phyloP scores from a whole-genome alignment of 2,113 vertebrate genomes.

The Planiliza haematocheilus region DNA sequence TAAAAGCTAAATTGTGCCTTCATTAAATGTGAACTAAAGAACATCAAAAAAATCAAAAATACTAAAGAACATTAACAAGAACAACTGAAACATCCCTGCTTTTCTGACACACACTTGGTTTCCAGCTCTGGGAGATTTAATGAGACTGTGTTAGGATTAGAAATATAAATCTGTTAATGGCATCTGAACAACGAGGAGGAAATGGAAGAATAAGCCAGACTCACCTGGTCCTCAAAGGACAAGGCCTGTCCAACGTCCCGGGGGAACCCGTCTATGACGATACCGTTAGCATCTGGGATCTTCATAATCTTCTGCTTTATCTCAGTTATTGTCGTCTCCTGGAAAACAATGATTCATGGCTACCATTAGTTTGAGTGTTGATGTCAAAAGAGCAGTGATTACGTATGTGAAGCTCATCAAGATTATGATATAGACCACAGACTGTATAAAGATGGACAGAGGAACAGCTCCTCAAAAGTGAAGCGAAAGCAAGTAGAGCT shows the following conservation, averaged over 20 bases:
- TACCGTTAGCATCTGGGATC: slow-evolving; percentile 93
- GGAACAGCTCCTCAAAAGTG: too few relatives aligned
- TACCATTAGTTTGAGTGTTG: background rate
- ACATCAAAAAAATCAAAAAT: too few relatives aligned
- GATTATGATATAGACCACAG: too few relatives aligned
- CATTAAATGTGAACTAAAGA: too few relatives aligned
- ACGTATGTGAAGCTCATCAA: too few relatives aligned
- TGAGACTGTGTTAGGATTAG: background rate
- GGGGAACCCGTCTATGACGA: slow-evolving; percentile 98
- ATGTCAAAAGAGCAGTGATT: background rate
- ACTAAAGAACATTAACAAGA: too few relatives aligned
- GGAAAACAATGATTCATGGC: slow-evolving; percentile 32
- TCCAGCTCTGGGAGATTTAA: too few relatives aligned
- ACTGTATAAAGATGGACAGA: too few relatives aligned
- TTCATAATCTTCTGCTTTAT: slow-evolving; percentile 99
- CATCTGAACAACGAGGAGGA: background rate
- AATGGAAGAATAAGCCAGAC: slow-evolving; percentile 38
- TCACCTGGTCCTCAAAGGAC: slow-evolving; percentile 98
- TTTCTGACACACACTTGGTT: too few relatives aligned
- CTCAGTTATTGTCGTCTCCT: slow-evolving; percentile 99
- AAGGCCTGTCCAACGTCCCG: slow-evolving; percentile 96
- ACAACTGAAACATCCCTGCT: too few relatives aligned
- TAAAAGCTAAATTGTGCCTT: too few relatives aligned
- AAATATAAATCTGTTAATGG: background rate
- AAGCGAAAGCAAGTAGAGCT: too few relatives aligned